Base-by-base conservation (phyloP, 2,797 vertebrate species). In the Platyrinchus mystaceus region DNA sequence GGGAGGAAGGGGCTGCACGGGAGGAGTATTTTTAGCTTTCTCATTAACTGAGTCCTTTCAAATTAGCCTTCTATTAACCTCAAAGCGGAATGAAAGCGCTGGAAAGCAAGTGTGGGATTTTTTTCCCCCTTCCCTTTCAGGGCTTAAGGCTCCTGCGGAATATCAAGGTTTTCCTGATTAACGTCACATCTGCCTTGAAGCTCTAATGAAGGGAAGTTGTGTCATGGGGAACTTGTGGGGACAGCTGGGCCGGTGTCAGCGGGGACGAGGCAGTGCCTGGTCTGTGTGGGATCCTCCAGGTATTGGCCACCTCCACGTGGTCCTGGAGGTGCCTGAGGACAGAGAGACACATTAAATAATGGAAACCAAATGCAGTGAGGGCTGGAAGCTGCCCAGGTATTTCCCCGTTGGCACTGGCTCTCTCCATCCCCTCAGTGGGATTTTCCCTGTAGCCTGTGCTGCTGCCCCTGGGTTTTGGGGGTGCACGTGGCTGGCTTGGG, bases 11-110 rank as follows among this genome's bases (percentile, higher is more conserved):
- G 96, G 95, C 94, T 84, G 41, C 52, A 53, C 22, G 8, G 95
- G 80, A 96, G 96, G 88, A 96, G 74, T 98, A 98, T 98, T 98
- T 98, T 98, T 98, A 98, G 98, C 97, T 98, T 98, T 98, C 97
- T 98, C 98, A 98, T 98, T 98, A 98, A 97, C 97, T 13, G 71
- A 97, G 94, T 92, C 96, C 97, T 98, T 98, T 98, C 97, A 97
- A 97, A 98, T 98, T 98, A 98, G 98, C 97, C 97, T 98, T 97
- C 97, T 97, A 98, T 98, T 98, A 98, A 98, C 98, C 98, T 98
- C 97, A 96, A 97, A 98, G 97, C 83, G 86, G 96, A 97, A 97
- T 97, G 97, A 97, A 97, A 97, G 92, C 44, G 11, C 43, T 58
- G 68, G 88, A 78, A 91, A 96, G 89, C 87, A 82, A 97, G 94